Evolutionary conservation across 2,797 vertebrate species (phyloP).

Genomic region (Labeo calbasu): DNA sequence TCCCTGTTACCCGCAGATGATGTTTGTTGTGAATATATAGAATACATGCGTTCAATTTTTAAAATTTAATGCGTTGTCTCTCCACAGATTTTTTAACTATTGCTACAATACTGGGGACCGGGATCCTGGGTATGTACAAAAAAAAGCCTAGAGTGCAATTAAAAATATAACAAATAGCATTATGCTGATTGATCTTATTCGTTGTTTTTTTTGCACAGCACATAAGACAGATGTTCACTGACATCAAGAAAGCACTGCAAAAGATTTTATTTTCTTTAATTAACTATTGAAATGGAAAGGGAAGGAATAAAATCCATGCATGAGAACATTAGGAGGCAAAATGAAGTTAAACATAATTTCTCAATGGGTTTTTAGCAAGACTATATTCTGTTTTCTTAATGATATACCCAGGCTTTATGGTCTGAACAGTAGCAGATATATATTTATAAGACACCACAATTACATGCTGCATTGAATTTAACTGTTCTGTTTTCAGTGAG

Average conservation of each 20-base stretch:
- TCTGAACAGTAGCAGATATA: constrained; percentile 60
- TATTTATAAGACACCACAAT: constrained; percentile 73
- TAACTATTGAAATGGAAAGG: constrained; percentile 17
- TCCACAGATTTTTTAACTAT: constrained; percentile 76
- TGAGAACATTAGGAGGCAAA: constrained; percentile 41
- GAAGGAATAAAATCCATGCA: constrained; percentile 39
- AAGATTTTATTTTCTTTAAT: constrained; percentile 31
- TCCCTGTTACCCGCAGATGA: background rate
- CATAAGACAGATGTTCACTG: background rate
- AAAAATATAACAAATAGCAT: background rate
- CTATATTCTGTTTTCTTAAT: constrained; percentile 55
- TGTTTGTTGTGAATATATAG: background rate
- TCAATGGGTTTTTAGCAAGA: constrained; percentile 45
- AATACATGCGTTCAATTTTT: background rate
- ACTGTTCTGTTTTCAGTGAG: constrained; percentile 73
- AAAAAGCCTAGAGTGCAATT: background rate
- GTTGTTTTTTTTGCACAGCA: background rate
- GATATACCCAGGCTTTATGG: constrained; percentile 57
- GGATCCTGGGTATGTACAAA: constrained; percentile 74
- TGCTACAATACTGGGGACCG: constrained; percentile 77
- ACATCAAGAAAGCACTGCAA: background rate
- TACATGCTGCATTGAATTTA: constrained; percentile 78
- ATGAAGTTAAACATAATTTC: constrained; percentile 55
- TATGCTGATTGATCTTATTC: constrained; percentile 2
- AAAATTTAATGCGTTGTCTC: constrained; percentile 40